Conservation (phyloP, 2,113 vertebrate genomes). For the Octodon degus region DNA sequence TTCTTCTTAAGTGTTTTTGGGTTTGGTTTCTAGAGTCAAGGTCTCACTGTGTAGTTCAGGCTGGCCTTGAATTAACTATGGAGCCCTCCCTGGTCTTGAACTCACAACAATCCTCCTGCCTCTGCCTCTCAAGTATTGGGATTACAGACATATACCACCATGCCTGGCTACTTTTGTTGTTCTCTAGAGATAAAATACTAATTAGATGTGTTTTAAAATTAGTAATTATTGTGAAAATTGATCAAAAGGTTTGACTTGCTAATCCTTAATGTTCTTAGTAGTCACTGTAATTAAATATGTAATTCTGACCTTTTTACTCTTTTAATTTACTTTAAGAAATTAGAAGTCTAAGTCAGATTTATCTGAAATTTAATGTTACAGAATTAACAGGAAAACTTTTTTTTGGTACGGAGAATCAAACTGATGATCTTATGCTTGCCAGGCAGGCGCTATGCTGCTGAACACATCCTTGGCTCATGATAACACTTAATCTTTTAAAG, state of each 20-base stretch:
- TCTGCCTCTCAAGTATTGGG: background rate
- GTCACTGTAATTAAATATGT: conserved; percentile 26
- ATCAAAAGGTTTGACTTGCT: conserved; percentile 43
- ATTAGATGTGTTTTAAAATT: background rate
- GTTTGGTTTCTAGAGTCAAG: background rate
- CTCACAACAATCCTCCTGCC: background rate
- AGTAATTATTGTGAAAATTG: conserved; percentile 3
- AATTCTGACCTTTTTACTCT: conserved; percentile 39
- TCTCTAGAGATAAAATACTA: conserved; percentile 37
- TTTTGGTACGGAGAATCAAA: too few species aligned
- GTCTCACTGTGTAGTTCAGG: background rate
- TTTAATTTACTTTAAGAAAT: conserved; percentile 50
- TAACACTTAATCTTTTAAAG: conserved; percentile 24
- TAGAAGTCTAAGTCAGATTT: conserved; percentile 7
- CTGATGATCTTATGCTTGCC: too few species aligned
- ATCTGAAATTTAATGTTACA: conserved; percentile 41
- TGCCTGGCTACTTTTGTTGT: conserved; percentile 24
- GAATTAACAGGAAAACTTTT: conserved; percentile 11
- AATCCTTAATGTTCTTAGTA: conserved; percentile 29
- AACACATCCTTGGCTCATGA: background rate
- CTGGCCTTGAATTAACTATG: background rate
- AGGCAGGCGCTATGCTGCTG: too few species aligned
- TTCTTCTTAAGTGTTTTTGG: background rate
- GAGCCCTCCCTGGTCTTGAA: background rate
- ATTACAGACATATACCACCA: background rate